phyloP scores from a whole-genome alignment of 2,888 invertebrate genomes.

The Tipula vernalis region DNA sequence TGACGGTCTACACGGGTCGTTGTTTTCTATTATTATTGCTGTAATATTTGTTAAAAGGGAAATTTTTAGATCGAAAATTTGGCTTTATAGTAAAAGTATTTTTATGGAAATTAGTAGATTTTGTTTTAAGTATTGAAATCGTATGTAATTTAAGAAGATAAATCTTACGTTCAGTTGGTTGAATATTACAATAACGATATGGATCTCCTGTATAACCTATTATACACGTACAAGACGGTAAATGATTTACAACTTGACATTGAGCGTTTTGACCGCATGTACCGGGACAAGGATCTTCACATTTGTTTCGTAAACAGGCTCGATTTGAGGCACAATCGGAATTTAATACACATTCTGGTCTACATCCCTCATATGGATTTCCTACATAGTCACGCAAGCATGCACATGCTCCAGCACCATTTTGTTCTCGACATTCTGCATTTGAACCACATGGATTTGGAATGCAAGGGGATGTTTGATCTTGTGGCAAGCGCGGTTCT shows the following conservation, averaged over 20 bases:
- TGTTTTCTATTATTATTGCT: slow-evolving; percentile 40
- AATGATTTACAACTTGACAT: slow-evolving; percentile 58
- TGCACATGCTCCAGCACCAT: slow-evolving; percentile 52
- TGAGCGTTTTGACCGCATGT: slow-evolving; percentile 60
- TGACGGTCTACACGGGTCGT: slow-evolving; percentile 52
- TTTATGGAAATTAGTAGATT: neutral
- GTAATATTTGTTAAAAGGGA: neutral
- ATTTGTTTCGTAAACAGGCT: slow-evolving; percentile 61
- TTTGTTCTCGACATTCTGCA: slow-evolving; percentile 52
- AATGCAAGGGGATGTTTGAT: slow-evolving; percentile 39
- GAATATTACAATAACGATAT: slow-evolving; percentile 48
- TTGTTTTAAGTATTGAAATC: neutral
- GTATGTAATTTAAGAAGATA: neutral
- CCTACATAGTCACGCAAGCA: slow-evolving; percentile 52
- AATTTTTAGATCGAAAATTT: neutral
- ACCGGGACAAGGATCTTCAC: slow-evolving; percentile 66
- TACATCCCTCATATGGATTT: slow-evolving; percentile 56
- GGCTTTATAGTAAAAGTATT: neutral
- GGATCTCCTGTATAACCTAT: slow-evolving; percentile 63
- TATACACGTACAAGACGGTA: slow-evolving; percentile 55
- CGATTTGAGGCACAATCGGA: slow-evolving; percentile 60
- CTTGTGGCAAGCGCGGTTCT: slow-evolving; percentile 25
- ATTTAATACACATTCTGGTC: slow-evolving; percentile 67
- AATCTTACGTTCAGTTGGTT: slow-evolving; percentile 42
- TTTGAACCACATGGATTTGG: slow-evolving; percentile 56